Evolutionary conservation across 2,113 vertebrate genomes (phyloP), one percentile per base, ranked within the genome.

Genomic region (Nothobranchius furzeri): DNA sequence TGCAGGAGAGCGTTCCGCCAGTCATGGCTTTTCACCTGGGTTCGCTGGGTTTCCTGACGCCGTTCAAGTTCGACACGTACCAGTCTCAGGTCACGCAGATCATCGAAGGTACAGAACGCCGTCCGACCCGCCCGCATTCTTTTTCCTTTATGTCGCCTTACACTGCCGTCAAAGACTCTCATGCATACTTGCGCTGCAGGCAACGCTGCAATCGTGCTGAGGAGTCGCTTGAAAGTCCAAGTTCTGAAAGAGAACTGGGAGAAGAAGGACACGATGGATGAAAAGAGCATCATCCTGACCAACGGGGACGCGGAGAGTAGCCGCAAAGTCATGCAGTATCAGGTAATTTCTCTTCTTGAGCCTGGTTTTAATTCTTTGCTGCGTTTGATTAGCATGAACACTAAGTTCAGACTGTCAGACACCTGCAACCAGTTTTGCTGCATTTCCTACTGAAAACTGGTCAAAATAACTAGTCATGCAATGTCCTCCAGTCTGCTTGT

Each of bases 21-120:
- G 93, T 94, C 11, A 94, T 94, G 93, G 92, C 93, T 51, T 94
- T 94, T 58, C 93, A 93, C 78, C 86, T 94, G 60, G 93, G 93
- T 36, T 94, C 93, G 2, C 84, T 94, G 10, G 93, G 93, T 42
- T 94, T 94, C 73, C 83, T 94, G 62, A 94, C 93, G 0, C 93
- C 93, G 12, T 94, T 94, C 60, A 94, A 91, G 36, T 94, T 94
- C 7, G 93, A 94, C 72, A 89, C 88, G 0, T 94, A 93, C 66
- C 90, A 89, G 85, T 90, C 92, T 62, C 92, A 93, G 81, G 84
- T 94, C 84, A 90, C 86, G 40, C 92, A 94, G 71, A 89, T 94
- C 11, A 92, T 94, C 30, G 93, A 93, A 91, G 93, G 93, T 94
- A 82, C 12, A 11, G 9, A 49, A 62, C 25, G 30, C n/a, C 51